phyloP scores from a whole-genome alignment of 2,113 vertebrate species.

The Lycaon pictus region DNA sequence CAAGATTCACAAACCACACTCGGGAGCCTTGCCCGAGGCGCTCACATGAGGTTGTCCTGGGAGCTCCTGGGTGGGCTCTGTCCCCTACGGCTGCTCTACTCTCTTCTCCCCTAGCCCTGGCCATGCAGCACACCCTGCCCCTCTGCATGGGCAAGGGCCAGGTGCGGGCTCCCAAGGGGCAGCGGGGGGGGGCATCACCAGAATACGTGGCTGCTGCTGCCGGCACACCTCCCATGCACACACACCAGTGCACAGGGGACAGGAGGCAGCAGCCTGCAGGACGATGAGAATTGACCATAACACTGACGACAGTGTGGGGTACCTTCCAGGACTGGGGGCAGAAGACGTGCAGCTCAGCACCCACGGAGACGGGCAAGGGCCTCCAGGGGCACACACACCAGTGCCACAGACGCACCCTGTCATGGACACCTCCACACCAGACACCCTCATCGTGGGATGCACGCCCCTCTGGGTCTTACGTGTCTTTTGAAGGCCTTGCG shows the following conservation, averaged over 20 bases:
- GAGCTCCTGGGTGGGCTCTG: too few relatives aligned
- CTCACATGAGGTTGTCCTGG: too few relatives aligned
- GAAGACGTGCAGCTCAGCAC: not conserved
- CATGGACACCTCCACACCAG: accelerated
- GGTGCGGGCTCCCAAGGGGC: not conserved
- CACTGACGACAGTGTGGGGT: accelerated
- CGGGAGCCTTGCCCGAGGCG: not conserved
- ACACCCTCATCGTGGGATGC: not conserved
- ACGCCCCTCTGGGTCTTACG: constrained; percentile 78
- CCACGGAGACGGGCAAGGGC: not conserved
- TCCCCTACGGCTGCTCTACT: not conserved
- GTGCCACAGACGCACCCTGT: too few relatives aligned
- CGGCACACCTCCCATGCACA: too few relatives aligned
- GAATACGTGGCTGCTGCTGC: too few relatives aligned
- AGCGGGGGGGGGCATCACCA: not conserved
- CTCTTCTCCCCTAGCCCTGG: not conserved
- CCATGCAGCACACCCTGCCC: not conserved
- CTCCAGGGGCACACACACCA: not conserved
- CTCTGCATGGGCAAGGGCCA: not conserved
- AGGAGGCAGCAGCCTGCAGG: not conserved
- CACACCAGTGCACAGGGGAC: too few relatives aligned
- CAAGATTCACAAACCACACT: not conserved
- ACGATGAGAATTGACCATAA: accelerated
- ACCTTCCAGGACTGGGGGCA: not conserved
- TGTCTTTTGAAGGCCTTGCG: constrained; percentile 89